Conservation (phyloP, 2,888 invertebrate species). For the Tenthredo scrophulariae region DNA sequence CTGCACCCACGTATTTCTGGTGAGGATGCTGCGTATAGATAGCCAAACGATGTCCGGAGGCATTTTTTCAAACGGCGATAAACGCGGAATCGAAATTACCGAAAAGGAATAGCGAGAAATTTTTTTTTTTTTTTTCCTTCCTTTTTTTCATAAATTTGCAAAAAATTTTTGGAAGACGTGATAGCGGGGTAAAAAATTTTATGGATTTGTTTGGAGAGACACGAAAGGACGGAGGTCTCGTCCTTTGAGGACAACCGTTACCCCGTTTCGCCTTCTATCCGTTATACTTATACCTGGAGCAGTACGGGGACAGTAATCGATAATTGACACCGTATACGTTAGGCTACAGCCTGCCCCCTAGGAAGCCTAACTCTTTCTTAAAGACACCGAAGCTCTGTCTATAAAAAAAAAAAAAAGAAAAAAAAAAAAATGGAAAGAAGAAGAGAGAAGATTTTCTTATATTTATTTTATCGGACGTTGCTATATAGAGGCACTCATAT, state of each 20-base stretch:
- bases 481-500: neutral
- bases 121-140: too few relatives aligned
- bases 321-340: slow-evolving; percentile 34
- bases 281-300: neutral
- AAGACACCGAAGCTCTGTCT: neutral
- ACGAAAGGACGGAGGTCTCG: neutral
- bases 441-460: neutral
- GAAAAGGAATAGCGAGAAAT: too few relatives aligned
- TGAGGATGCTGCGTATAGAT: neutral
- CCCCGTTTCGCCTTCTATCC: neutral
- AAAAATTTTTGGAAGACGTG: neutral
- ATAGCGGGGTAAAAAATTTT: neutral
- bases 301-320: slow-evolving; percentile 25
- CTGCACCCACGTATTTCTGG: neutral
- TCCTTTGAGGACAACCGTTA: neutral
- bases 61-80: too few relatives aligned
- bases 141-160: too few relatives aligned
- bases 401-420: neutral
- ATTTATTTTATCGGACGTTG: neutral
- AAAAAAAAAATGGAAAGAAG: neutral
- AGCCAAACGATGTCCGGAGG: neutral
- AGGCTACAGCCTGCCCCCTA: neutral
- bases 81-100: too few relatives aligned
- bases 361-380: slow-evolving; percentile 18
- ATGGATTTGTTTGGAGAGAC: neutral